Base-by-base conservation (phyloP, 2,113 vertebrate genomes). In the Gnathonemus echidnorhynchus region DNA sequence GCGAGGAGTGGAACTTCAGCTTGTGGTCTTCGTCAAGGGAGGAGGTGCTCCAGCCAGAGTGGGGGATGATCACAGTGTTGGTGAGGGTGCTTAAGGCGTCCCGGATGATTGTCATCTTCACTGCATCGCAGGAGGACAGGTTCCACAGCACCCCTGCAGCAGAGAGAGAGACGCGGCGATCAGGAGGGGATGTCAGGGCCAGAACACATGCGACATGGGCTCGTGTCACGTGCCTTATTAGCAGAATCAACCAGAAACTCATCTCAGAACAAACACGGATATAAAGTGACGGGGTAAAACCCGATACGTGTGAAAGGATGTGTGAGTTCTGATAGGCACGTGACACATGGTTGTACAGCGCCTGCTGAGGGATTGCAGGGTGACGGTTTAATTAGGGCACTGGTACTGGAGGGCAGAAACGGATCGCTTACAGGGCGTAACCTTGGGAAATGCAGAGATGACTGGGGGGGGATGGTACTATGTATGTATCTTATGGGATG, bases 61-160 rank as follows among this genome's bases (percentile, higher is more conserved):
- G 98, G 27, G 98, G 98, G 95, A 99, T 97, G 53, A 99, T 97
- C 96, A 99, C 98, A 97, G 97, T 97, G 97, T 96, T 99, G 31
- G 98, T 99, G 90, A 99, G 95, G 0, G 97, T 97, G 3, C 96
- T 96, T 93, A 99, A 97, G 91, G 98, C 98, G 24, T 99, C 98
- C 88, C 97, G 96, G 42, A 99, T 98, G 97, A 99, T 98, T 95
- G 98, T 98, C 98, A 98, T 99, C 96, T 99, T 99, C 87, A 99
- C 97, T 0, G 97, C 95, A 90, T 99, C 98, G 27, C 98, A 99
- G 0, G 98, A 99, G 48, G 98, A 99, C 94, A 99, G 95, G 95
- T 99, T 99, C 98, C 98, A 99, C 92, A 99, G 96, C 91, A 99
- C 98, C 89, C 98, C 98, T 99, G 92, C 0, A 31, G 89, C 39